Base-by-base conservation (phyloP, 2,113 vertebrate species). In the Gopherus evgoodei region DNA sequence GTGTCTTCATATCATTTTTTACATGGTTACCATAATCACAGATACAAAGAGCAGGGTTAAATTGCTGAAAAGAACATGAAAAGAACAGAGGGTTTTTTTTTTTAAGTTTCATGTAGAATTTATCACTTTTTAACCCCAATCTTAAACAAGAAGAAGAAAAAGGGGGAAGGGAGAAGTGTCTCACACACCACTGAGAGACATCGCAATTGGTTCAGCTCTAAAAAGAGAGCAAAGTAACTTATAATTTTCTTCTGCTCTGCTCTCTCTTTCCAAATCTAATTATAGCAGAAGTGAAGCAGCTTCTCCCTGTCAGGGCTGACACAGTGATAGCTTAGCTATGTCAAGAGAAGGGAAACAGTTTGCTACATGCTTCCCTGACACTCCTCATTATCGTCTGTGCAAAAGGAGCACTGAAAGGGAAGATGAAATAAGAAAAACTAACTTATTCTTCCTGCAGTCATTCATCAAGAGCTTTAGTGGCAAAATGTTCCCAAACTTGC, bases 401-500 rank as follows among this genome's bases (percentile, higher is more conserved):
- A 99, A 99, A 99, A 98, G 93, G 95, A 98, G 98, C 97, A 98
- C 96, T 95, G 97, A 99, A 98, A 98, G 98, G 98, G 96, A 98
- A 98, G 98, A 96, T 97, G 95, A 96, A 98, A 92, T 97, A 94
- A 93, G 94, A 96, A 97, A 97, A 96, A 96, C 91, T 97, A 97
- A 94, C 75, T 91, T 96, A 97, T 98, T 98, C 98, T 98, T 98
- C 98, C 96, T 98, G 95, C 97, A 98, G 98, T 98, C 99, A 99
- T 99, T 99, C 98, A 98, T 99, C 99, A 99, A 97, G 97, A 97
- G 97, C 97, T 95, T 98, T 98, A 98, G 98, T 98, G 98, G 98
- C 98, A 98, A 97, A 99, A 98, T 98, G 98, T 97, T 98, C 98
- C 98, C 98, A 98, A 98, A 98, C 97, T 99, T 98, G 98, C 98